phyloP scores from a whole-genome alignment of 1,140 invertebrate species.

The Acromyrmex heyeri region DNA sequence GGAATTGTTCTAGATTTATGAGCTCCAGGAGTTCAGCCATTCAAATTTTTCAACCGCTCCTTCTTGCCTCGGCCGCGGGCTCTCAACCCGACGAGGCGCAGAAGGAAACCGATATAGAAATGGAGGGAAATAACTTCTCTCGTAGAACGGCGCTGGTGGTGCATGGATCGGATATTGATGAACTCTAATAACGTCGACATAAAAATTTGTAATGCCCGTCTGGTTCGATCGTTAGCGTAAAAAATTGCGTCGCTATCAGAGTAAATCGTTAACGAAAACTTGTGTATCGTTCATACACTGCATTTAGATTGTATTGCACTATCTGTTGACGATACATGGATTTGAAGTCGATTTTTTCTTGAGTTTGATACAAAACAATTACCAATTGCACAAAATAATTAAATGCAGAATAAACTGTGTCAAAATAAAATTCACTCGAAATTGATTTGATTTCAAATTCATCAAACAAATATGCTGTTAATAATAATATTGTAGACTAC shows the following conservation, averaged over 20 bases:
- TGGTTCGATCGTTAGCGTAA: conserved; percentile 40
- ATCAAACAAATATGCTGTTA: not conserved
- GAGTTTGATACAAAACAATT: not conserved
- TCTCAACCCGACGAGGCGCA: conserved; percentile 52
- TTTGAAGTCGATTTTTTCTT: not conserved
- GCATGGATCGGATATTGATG: conserved; percentile 70
- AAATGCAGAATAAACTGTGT: not conserved
- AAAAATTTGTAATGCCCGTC: conserved; percentile 65
- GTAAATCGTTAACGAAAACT: conserved; percentile 26
- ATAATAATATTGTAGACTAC: not conserved
- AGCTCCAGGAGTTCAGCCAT: conserved; percentile 75
- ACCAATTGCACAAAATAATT: not conserved
- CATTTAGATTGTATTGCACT: not conserved
- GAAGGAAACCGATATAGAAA: conserved; percentile 72
- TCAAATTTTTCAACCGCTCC: conserved; percentile 75
- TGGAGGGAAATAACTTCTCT: conserved; percentile 68
- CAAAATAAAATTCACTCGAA: not conserved
- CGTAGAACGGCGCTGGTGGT: conserved; percentile 10
- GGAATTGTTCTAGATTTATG: conserved; percentile 77
- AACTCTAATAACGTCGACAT: conserved; percentile 70
- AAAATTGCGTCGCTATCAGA: conserved; percentile 39
- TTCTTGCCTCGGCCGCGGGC: conserved; percentile 69
- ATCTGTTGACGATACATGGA: conserved; percentile 6
- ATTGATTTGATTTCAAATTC: not conserved
- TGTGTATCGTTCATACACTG: not conserved